Base-by-base conservation (phyloP, 2,113 vertebrate species). In the Ciconia maguari region DNA sequence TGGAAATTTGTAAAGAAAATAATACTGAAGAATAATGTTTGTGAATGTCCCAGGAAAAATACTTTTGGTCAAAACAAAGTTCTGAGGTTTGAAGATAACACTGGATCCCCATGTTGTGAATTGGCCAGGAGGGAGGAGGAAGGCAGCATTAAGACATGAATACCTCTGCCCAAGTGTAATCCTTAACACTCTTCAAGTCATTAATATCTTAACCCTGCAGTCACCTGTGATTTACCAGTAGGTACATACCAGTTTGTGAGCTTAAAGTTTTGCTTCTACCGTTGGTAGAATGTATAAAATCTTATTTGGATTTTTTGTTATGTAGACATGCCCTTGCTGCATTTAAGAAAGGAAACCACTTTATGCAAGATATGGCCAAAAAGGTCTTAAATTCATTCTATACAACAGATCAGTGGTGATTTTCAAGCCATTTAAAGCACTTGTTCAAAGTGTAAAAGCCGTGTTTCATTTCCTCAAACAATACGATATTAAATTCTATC, bases 91-190 rank as follows among this genome's bases (percentile, higher is more conserved):
- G 44, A 81, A 94, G 41, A 29, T 30, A 77, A 38, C 4, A 41
- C 7, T 71, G 22, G 1, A 13, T 48, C 8, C 51, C 24, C 11
- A 46, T 27, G 11, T 32, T 74, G 12, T 69, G 26, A 90, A 82
- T 9, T 70, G 14, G 10, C 3, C 3, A 13, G 24, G 30, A 81
- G 12, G 8, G 11, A 78, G 36, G 34, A 77, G 22, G 18, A 68
- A 54, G 10, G 12, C 6, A 89, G 6, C 7, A 60, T 42, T 70
- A 49, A 64, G 29, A 68, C 22, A 22, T 6, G 8, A 55, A 69
- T n/a, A 54, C 1, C 13, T 71, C 27, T 3, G 2, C 10, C 1
- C 0, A 2, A 76, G 10, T 32, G 10, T 20, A 80, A 58, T n/a
- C 21, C 32, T 44, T 44, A 76, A 48, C 10, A 52, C 11, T 20